Evolutionary conservation across 2,888 invertebrate genomes (phyloP), one percentile per base, ranked within the genome.

Genomic region (Holacanthella duospinosa): DNA sequence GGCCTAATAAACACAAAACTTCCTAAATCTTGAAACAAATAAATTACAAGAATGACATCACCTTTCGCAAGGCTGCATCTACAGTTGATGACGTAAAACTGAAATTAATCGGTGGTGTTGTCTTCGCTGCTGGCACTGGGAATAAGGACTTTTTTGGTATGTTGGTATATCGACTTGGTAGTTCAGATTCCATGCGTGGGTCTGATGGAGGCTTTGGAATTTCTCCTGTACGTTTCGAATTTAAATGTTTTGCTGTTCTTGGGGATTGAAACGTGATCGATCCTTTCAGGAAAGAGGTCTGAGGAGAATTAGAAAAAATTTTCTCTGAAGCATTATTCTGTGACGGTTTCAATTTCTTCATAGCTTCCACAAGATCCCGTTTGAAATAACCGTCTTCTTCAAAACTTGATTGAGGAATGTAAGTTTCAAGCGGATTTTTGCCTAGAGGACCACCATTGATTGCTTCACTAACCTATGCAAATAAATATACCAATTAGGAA

Each of bases 391-490:
- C 88, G 67, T 84, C 80, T 1, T 78, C 78, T 73, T 85, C 83
- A 73, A 93, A 93, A 78, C 92, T 92, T 25, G 83, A 81, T 74
- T 88, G 85, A 0, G 87, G 83, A 4, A 75, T 75, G 74, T 87
- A 85, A 66, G 63, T 65, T 2, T 63, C 58, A 26, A 74, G 68
- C 1, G 76, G 76, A 66, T 77, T 76, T n/a, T 64, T 59, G 16
- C 74, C 75, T 26, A 77, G 60, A 24, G 74, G 71, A 1, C 72
- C 75, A 12, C 74, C 75, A 59, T 76, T 74, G 26, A 77, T 73
- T 6, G 75, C 68, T 70, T 73, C 68, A 16, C 61, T 61, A 61
- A 70, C 67, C 66, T 68, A 56, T 57, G 60, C 56, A 62, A 19
- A 65, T 66, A 53, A 55, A 56, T 24, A 48, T 19, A 56, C n/a